phyloP scores from a whole-genome alignment of 2,888 invertebrate genomes.

The Anoplius nigerrimus region DNA sequence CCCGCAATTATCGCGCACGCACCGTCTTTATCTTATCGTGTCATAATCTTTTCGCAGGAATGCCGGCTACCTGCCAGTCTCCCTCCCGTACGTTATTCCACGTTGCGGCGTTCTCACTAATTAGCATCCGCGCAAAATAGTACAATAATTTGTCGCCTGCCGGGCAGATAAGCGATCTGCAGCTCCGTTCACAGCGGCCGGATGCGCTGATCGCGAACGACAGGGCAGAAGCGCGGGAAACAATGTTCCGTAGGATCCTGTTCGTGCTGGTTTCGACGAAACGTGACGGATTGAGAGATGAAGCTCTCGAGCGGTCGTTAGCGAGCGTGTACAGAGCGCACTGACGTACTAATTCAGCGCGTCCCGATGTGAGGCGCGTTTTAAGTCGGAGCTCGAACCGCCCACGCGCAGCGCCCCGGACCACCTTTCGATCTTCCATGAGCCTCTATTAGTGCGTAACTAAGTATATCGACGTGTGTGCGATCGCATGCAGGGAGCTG shows the following conservation, averaged over 20 bases:
- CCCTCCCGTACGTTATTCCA: slow-evolving; percentile 5
- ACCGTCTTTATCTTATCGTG: slow-evolving; percentile 44
- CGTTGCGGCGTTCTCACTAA: slow-evolving; percentile 22
- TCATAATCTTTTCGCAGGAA: slow-evolving; percentile 24
- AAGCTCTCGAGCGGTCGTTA: too few relatives aligned
- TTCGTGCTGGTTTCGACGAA: too few relatives aligned
- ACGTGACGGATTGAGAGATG: too few relatives aligned
- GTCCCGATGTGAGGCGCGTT: neutral
- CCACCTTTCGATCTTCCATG: slow-evolving; percentile 26
- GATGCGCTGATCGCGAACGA: too few relatives aligned
- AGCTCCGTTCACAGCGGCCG: too few relatives aligned
- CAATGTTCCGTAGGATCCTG: too few relatives aligned
- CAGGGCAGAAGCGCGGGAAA: too few relatives aligned
- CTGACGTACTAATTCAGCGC: too few relatives aligned
- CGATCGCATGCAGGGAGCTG: slow-evolving; percentile 32
- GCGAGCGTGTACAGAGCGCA: too few relatives aligned
- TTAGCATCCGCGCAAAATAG: slow-evolving; percentile 14
- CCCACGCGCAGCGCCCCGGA: slow-evolving; percentile 6
- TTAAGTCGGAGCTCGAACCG: neutral
- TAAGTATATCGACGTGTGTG: slow-evolving; percentile 25
- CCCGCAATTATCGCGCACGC: slow-evolving; percentile 43
- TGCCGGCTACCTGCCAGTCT: slow-evolving; percentile 26
- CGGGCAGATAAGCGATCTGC: too few relatives aligned
- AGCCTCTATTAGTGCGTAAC: slow-evolving; percentile 35
- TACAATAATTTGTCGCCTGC: too few relatives aligned